These are phyloP conservation scores for Melitaea athalia DNA, from an alignment of 2,888 invertebrate genomes.

Conservation along the genomic window DNA sequence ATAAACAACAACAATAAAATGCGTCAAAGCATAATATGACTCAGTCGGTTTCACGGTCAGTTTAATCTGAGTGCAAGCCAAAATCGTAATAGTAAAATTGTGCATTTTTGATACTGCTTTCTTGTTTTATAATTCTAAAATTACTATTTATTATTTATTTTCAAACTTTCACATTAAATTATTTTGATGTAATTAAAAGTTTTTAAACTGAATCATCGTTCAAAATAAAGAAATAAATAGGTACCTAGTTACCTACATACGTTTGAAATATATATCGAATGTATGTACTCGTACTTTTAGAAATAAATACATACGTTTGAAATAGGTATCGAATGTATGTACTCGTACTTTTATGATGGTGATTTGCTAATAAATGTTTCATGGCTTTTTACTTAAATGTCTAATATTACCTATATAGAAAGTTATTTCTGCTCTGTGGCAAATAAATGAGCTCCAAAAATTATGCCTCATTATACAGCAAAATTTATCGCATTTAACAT, in stretches of 20 bases:
- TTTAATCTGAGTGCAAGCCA: constrained; percentile 1
- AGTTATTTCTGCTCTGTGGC: not conserved
- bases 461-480: not conserved
- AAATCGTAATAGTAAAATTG: not conserved
- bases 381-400: too few species aligned
- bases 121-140: not conserved
- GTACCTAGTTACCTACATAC: too few species aligned
- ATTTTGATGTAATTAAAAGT: too few species aligned
- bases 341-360: not conserved
- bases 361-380: not conserved
- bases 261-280: too few species aligned
- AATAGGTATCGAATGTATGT: too few species aligned
- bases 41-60: constrained; percentile 2
- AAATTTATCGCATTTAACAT: not conserved
- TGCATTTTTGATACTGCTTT: not conserved
- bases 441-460: not conserved
- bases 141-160: not conserved
- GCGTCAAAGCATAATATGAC: not conserved
- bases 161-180: too few species aligned
- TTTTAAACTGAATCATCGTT: too few species aligned
- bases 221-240: too few species aligned
- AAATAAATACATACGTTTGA: too few species aligned
- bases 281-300: too few species aligned
- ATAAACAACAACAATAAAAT: not conserved
- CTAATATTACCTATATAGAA: too few species aligned